Evolutionary conservation across 1,140 invertebrate genomes (phyloP), one percentile per base, ranked within the genome.

Genomic region (Agrypnia vestita): DNA sequence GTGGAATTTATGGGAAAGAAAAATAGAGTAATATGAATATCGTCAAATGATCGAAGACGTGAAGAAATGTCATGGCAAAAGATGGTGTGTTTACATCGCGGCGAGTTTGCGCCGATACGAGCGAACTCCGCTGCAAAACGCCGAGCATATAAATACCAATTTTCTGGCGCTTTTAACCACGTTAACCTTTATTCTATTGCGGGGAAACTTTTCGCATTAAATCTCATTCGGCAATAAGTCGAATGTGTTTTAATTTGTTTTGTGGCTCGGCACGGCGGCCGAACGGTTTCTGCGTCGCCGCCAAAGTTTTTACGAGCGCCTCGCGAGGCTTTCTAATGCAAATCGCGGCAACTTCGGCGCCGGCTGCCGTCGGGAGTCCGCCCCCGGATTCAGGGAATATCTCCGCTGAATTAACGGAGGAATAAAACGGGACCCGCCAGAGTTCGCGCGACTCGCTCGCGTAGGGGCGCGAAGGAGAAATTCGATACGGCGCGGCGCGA

Each of bases 181-280:
- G n/a, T 25, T 21, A 47, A 55, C 75, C 62, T 77, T 64, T 44
- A 69, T 64, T 69, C 55, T 64, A 67, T 61, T 79, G 59, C 47
- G 71, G 55, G 46, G 51, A 79, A 79, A 79, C 53, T 79, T 79
- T 79, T 64, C 59, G 55, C 43, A 79, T 74, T 79, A 79, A 79
- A 79, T 79, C 78, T 72, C 78, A 79, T 74, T 79, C 77, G 49
- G 62, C 44, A 69, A 78, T 69, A 78, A 74, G 78, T 74, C 78
- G 71, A 44, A 76, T 78, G 76, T 77, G 72, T 81, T 81, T 77
- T 81, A 81, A 81, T 81, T 81, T 81, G 79, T 81, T 81, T 71
- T 72, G 55, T 64, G 67, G 25, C 62, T 44, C 51, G 77, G 44
- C 53, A 51, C 59, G 19, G 78, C 51, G 67, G 51, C 17, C 21